Evolutionary conservation across 2,797 vertebrate genomes (phyloP).

Genomic region (Chlorospingus flavigularis): DNA sequence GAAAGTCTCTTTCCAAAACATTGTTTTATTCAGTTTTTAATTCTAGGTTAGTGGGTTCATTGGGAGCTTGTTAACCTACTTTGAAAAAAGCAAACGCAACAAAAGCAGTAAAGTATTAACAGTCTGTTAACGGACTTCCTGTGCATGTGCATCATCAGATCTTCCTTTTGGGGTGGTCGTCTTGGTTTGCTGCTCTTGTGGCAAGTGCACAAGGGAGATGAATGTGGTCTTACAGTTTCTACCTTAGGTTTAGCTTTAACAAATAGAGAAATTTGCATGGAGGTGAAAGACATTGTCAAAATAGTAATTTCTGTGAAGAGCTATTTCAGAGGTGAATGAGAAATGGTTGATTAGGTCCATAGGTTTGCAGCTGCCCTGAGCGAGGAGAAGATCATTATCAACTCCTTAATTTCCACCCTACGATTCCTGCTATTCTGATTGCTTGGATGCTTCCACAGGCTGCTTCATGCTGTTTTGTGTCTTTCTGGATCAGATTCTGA

Average conservation of each 20-base stretch:
- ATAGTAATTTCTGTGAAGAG: not conserved
- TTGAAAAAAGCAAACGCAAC: slow-evolving; percentile 2
- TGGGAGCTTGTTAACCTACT: slow-evolving; percentile 51
- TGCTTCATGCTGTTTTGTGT: not conserved
- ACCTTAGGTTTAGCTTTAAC: not conserved
- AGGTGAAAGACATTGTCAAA: not conserved
- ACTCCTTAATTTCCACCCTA: not conserved
- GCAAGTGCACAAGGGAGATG: not conserved
- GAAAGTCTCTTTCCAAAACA: slow-evolving; percentile 18
- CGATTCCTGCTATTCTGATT: not conserved
- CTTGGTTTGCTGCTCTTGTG: not conserved
- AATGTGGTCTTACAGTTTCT: not conserved
- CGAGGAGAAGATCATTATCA: not conserved
- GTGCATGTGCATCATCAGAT: not conserved
- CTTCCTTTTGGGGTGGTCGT: not conserved
- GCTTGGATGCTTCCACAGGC: not conserved
- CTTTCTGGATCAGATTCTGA: not conserved
- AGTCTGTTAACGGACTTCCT: slow-evolving; percentile 38
- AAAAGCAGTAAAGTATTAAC: not conserved
- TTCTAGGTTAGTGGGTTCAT: slow-evolving; percentile 43
- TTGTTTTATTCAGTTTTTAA: slow-evolving; percentile 12
- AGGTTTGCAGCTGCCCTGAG: not conserved
- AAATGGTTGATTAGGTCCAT: not conserved
- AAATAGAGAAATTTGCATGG: not conserved
- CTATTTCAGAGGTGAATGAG: not conserved